Base-by-base conservation (phyloP, 2,888 invertebrate genomes). In the Thymelicus lineola region DNA sequence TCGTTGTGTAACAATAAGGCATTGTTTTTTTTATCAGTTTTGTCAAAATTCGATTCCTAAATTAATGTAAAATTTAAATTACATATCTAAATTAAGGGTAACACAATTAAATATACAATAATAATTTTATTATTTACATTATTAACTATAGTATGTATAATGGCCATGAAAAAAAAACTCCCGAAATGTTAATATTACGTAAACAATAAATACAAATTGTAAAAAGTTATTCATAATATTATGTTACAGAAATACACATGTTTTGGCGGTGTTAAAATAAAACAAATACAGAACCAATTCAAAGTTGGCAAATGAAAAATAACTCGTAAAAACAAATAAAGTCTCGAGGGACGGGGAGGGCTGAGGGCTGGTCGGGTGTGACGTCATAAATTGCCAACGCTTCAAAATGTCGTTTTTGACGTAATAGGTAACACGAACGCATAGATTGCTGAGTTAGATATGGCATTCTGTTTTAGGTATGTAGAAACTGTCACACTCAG, bases 331-430 rank as follows among this genome's bases (percentile, higher is more conserved):
- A 65, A 45, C 55, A 46, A 65, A 65, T 57, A 57, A 57, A 36
- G 35, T 14, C 57, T 36, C 55, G 55, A 7, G 57, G 57, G 57
- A 55, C 28, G 7, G 57, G 20, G n/a, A 9, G n/a, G 15, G 35
- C 20, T 6, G 55, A 9, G 35, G 35, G 35, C 7, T 7, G 28
- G 53, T 10, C 3, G 20, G 55, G 28, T 4, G 6, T 15, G 57
- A 58, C 64, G 69, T 74, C 74, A 74, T 75, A 61, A 73, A 72
- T 73, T 72, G 61, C 48, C 63, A 57, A 57, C 61, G 72, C 66
- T 66, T 62, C 36, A 70, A 74, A 72, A 67, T 64, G 72, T 71
- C 66, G 63, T 55, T 45, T 67, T 68, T 42, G 10, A 42, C 42
- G 42, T 42, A 42, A 42, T 42, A 42, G n/a, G n/a, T 15, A 35